Conservation (phyloP, 2,797 vertebrate species). For the Scolopax rusticola region DNA sequence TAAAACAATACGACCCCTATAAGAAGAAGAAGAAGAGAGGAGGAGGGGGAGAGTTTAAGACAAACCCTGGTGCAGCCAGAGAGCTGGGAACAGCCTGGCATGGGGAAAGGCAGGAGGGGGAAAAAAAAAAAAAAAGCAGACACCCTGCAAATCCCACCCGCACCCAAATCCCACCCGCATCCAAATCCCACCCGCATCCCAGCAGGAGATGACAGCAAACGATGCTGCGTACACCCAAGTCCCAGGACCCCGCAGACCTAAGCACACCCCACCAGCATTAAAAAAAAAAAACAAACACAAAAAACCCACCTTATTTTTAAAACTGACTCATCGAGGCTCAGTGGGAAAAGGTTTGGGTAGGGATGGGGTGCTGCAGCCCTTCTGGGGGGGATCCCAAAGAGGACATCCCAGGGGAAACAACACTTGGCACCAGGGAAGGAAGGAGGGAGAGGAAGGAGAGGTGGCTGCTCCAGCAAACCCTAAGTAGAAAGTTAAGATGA, state of each 20-base stretch:
- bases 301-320: fast-evolving
- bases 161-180: too few species aligned
- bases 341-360: background rate
- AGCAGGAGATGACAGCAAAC: too few species aligned
- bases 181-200: too few species aligned
- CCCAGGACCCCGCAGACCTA: fast-evolving
- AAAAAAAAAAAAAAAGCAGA: background rate
- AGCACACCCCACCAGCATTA: fast-evolving
- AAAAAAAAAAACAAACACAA: background rate
- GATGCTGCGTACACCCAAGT: background rate
- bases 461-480: background rate
- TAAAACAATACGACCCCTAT: slow-evolving; percentile 30
- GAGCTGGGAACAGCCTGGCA: background rate
- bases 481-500: background rate
- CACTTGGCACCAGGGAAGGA: background rate
- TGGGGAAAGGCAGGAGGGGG: background rate
- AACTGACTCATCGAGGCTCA: background rate
- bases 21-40: background rate
- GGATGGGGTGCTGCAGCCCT: background rate
- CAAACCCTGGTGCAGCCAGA: background rate
- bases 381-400: background rate
- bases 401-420: background rate
- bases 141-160: background rate
- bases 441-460: background rate
- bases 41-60: background rate